Base-by-base conservation (phyloP, 2,797 vertebrate species). In the Microchirus variegatus region DNA sequence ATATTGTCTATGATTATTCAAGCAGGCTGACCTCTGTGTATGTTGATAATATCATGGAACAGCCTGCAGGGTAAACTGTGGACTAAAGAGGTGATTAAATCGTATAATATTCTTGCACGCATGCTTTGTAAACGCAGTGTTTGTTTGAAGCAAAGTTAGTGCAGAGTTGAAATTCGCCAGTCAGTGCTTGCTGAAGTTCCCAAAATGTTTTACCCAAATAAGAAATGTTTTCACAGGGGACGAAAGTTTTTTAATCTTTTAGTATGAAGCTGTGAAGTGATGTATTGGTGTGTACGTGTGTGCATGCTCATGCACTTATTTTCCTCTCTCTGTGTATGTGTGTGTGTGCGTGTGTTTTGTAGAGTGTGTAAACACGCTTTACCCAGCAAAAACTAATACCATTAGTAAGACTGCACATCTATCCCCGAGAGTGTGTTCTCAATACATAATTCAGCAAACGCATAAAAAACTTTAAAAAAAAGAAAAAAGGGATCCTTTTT, bases 381-480 rank as follows among this genome's bases (percentile, higher is more conserved):
- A 70, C 63, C 73, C 81, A 59, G 79, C 48, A 72, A 82, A 70
- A 60, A 45, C 75, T 78, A 69, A 59, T 77, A 82, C 55, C 62
- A 70, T 87, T 80, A 82, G 73, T 53, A 70, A 77, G 71, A 76
- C 67, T 58, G 51, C 61, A 65, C 58, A 70, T 74, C 50, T 52
- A 65, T 80, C 61, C 84, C 78, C 80, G 18, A 44, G 76, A 86
- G 81, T 70, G 71, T 75, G 67, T 78, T 78, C 74, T 37, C 62
- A 11, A 84, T 89, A 50, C 69, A 88, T 89, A 85, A 91, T 89
- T 90, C 79, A 90, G 67, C 68, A 85, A 76, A 73, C 11, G 37
- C 75, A 84, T 78, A 50, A 68, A 68, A 83, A 87, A 78, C 44
- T 58, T 81, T 22, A 22, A 22, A 22, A 22, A 22, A 22, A 18